Evolutionary conservation across 2,888 invertebrate species (phyloP), one percentile per base, ranked within the genome.

Genomic region (Ferrisia virgata): DNA sequence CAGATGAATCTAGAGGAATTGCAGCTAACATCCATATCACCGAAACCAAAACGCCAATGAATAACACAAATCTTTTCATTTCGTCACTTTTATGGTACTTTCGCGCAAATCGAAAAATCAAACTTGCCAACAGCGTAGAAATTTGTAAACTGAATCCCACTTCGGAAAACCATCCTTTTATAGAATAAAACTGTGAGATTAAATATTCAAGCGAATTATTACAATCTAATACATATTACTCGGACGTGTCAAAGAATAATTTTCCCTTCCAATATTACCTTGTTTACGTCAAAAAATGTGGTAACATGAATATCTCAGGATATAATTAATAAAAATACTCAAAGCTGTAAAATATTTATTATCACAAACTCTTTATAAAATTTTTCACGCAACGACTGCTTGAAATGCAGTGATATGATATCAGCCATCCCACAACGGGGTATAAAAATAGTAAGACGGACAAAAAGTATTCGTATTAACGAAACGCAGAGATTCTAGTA

Each of bases 401-500:
- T 76, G 18, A 33, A 76, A 76, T 36, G 36, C 36, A 76, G 36
- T 18, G 8, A 64, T 36, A 72, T 69, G 69, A 69, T 69, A 69
- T 69, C 64, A 64, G 11, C 18, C 8, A 76, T 22, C 22, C 18
- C 28, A 22, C 22, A 18, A n/a, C 8, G 53, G 18, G 4, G 72
- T 8, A 76, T 22, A 36, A 76, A 76, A 76, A 76, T 18, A 76
- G 53, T 53, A 22, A 53, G 22, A 33, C 11, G 33, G 15, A 18
- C 31, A 36, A 22, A 76, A 76, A 36, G 36, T 11, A 72, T 28
- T 28, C 13, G 28, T 64, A 33, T 22, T 58, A 13, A 76, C 15
- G 18, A 64, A 76, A 9, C 18, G 5, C 18, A 5, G 33, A 36
- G 36, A 76, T 25, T 76, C 28, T 76, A 97, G 88, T 99, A 99